Base-by-base conservation (phyloP, 2,113 vertebrate genomes). In the Semnopithecus entellus region DNA sequence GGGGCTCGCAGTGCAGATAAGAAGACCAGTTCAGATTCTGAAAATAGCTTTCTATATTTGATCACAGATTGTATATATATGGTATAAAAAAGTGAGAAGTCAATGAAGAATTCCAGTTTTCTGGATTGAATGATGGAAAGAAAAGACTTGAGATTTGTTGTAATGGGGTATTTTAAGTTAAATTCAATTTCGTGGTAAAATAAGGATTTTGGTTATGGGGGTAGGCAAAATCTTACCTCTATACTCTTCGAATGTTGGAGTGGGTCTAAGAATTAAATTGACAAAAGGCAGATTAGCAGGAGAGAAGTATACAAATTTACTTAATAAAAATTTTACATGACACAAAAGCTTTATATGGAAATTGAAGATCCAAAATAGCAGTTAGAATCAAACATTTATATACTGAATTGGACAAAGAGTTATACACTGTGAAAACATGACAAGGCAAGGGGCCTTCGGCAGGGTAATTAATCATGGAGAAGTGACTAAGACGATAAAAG, bases 11-110 rank as follows among this genome's bases (percentile, higher is more conserved):
- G 13, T 66, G 17, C 8, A 82, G 9, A 25, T 13, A 23, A 18
- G 45, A 25, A 82, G 11, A 96, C 7, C 6, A 43, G 11, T 20
- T 86, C 81, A 64, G 22, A 59, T 18, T 50, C 13, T 66, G 3
- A 27, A 1, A 30, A 32, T 0, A 13, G 4, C 3, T 17, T 78
- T 94, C 0, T 2, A 0, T 73, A 18, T 16, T 72, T 86, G 38
- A 80, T 57, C 8, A 52, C 23, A 88, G n/a, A n/a, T 45, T 55
- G 20, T 25, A 35, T 75, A 48, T 27, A 55, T 61, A 64, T 32
- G 59, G 59, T 68, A 68, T 68, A 68, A 82, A 50, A 50, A 48
- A 40, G 1, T 38, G 1, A 61, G 20, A 68, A 91, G 12, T 57
- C 16, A 45, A 6, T 73, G 76, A 75, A 83, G 18, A 4, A n/a